Evolutionary conservation across 2,888 invertebrate species (phyloP), one percentile per base, ranked within the genome.

Genomic region (Plusia festucae): DNA sequence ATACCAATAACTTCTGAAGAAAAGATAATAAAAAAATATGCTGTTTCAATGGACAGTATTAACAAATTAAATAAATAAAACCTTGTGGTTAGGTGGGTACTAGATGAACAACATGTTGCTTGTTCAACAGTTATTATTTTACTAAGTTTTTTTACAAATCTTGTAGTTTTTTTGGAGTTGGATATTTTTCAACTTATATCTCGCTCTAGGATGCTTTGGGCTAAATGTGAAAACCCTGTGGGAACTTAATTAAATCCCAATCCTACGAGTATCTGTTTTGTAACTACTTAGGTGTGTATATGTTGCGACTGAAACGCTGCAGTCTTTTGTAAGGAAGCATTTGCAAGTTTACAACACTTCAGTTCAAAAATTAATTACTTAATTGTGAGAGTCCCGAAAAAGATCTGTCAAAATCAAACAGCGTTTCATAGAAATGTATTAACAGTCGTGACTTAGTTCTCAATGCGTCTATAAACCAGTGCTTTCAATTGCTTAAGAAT

Each of bases 401-500:
- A 40, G 40, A 4, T 40, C n/a, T n/a, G 40, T 40, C 40, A 30
- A 30, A 30, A 30, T 40, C 40, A 40, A n/a, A 40, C 5, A 4
- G n/a, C n/a, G 7, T 40, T 40, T 40, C 40, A 40, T n/a, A 40
- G 40, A 40, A 40, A 40, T 40, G 40, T 40, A 40, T 40, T 40
- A 40, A 40, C 34, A 34, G 15, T 40, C 40, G 40, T 40, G 40
- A 40, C 40, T 40, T n/a, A 40, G 40, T n/a, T 40, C 40, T 40
- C 15, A 40, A n/a, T 34, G 34, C 40, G 40, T n/a, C 40, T 40
- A 40, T 40, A n/a, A n/a, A n/a, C n/a, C n/a, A 40, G 40, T 40
- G 40, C 40, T 40, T 40, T 40, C 40, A 40, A 40, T 40, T 40
- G 40, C 40, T 40, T 40, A 40, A 40, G 40, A 40, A 40, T 30